These are phyloP conservation scores for Zosterops japonicus DNA, from an alignment of 2,113 vertebrate species.

Conservation along the genomic window DNA sequence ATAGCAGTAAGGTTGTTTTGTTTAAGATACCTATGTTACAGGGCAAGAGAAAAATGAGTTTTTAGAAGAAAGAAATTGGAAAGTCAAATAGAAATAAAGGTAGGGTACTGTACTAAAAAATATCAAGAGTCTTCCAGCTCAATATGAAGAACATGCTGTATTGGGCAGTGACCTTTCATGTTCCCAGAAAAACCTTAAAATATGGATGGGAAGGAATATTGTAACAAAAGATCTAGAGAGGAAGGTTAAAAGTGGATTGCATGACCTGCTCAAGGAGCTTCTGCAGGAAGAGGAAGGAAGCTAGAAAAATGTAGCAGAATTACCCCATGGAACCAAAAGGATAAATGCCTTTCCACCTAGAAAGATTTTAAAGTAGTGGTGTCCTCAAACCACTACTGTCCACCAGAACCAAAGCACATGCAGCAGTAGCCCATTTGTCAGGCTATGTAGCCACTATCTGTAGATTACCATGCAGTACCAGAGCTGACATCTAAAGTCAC, in stretches of 20 bases:
- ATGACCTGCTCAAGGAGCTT: neutral
- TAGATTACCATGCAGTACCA: neutral
- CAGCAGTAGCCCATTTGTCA: neutral
- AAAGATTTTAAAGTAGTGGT: neutral
- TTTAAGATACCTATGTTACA: neutral
- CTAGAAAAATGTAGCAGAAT: neutral
- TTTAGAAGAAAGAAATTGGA: neutral
- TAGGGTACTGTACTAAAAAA: neutral
- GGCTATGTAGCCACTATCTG: neutral
- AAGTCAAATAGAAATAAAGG: neutral
- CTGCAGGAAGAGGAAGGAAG: neutral
- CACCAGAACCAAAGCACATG: neutral
- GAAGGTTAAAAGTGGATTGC: rapidly evolving
- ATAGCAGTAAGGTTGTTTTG: neutral
- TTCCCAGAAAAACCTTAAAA: neutral
- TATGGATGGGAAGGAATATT: neutral
- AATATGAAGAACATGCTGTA: neutral
- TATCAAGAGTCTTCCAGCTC: neutral
- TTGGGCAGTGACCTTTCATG: neutral
- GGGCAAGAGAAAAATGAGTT: neutral
- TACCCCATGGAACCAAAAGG: neutral
- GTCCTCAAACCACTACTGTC: neutral
- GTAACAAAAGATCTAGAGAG: neutral
- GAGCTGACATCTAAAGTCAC: neutral
- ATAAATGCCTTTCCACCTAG: neutral